Evolutionary conservation across 2,113 vertebrate genomes (phyloP), one percentile per base, ranked within the genome.

Genomic region (Phaethon lepturus): DNA sequence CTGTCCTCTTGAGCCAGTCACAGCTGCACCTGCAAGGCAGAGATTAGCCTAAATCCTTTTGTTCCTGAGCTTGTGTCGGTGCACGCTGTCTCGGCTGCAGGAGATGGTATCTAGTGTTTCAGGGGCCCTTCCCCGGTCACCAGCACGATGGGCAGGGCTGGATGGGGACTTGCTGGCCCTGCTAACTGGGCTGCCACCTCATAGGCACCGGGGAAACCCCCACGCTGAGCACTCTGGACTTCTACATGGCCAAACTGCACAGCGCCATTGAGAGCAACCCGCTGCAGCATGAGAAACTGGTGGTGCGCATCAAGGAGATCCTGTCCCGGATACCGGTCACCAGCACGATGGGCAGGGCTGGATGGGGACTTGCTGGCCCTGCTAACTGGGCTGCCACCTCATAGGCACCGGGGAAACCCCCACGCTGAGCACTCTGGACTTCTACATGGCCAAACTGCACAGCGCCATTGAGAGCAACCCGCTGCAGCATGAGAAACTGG

Each of bases 191-290:
- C 59, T 71, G 45, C 38, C 7, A 5, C 53, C 53, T 35, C 18
- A 0, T 77, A 99, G 99, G 99, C 59, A 99, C 99, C 0, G 99
- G 99, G 18, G 99, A 99, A 92, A 99, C 99, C 1, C 99, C 99
- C 5, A 99, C 99, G 0, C 97, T 99, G 78, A 98, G 98, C 75
- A 99, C 99, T 18, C 98, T 99, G 93, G 99, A 99, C 94, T 99
- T 99, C 23, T 99, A 99, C 95, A 98, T 99, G 98, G 99, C 99
- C 56, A 99, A 99, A 89, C 98, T 99, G 86, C 99, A 98, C 94
- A 99, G 98, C 5, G 98, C 98, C 72, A 99, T 99, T 0, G 99
- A 99, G 96, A 99, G 98, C 79, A 99, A 99, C 96, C 99, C 99
- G 1, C 97, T 98, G 22, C 99, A 99, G 96, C 99, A 99, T 1